Evolutionary conservation across 2,113 vertebrate species (phyloP).

Genomic region (Petroica traversi): DNA sequence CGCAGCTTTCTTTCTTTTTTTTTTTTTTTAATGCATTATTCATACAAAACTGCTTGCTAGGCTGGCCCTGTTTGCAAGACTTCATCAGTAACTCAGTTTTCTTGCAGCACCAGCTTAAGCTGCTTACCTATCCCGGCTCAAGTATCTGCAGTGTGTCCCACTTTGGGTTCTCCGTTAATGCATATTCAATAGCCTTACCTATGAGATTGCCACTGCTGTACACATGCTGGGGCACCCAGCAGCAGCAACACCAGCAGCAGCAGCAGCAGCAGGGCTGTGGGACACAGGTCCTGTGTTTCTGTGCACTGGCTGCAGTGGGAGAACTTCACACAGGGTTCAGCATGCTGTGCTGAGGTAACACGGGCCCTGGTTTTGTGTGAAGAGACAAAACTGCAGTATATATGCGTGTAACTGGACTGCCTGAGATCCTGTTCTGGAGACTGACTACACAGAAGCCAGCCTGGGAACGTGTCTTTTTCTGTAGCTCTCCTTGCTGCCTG

Average conservation of each 20-base stretch:
- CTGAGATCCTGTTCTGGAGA: neutral
- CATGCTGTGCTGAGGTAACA: neutral
- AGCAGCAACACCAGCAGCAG: neutral
- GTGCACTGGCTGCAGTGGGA: accelerated
- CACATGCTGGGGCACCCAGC: neutral
- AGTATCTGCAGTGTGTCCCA: neutral
- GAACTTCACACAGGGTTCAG: neutral
- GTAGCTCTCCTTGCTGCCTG: neutral
- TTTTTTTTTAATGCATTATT: neutral
- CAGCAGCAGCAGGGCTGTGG: neutral
- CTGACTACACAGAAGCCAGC: neutral
- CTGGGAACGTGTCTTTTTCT: neutral
- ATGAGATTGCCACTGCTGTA: neutral
- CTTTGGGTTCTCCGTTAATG: neutral
- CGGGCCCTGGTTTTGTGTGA: accelerated
- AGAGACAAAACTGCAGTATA: neutral
- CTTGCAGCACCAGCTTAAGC: neutral
- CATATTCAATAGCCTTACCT: neutral
- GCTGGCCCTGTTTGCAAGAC: neutral
- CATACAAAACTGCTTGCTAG: neutral
- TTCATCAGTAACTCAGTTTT: neutral
- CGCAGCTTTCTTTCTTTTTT: no score
- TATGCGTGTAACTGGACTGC: neutral
- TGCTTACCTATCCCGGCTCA: neutral
- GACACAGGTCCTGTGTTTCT: neutral